Evolutionary conservation across 2,888 invertebrate species (phyloP).

Genomic region (Anorthoa munda): DNA sequence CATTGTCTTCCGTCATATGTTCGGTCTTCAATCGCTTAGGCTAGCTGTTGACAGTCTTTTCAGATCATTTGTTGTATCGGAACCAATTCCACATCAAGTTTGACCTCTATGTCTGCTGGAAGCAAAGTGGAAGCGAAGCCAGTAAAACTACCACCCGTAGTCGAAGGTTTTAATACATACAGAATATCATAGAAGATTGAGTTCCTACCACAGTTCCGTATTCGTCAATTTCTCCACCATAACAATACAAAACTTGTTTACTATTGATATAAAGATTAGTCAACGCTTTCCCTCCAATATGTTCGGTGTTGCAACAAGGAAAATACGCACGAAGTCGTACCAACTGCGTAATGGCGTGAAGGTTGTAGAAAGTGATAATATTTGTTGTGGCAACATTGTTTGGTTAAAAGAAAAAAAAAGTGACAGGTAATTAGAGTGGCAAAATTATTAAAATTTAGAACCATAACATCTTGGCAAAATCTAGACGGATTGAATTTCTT

Average conservation of each 20-base stretch:
- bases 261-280: constrained; percentile 56
- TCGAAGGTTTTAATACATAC: neutral
- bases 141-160: no score
- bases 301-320: constrained; percentile 74
- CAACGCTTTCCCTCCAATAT: constrained; percentile 73
- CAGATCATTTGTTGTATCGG: no score
- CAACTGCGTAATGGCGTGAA: constrained; percentile 46
- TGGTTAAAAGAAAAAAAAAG: neutral
- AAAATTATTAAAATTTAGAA: no score
- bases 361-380: constrained; percentile 57
- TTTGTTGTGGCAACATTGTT: constrained; percentile 51
- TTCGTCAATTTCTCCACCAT: constrained; percentile 1
- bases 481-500: no score
- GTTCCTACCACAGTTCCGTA: neutral
- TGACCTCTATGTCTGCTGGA: no score
- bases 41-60: no score
- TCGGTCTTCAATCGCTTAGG: no score
- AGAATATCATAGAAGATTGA: neutral
- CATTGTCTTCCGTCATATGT: no score
- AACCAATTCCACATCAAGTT: no score
- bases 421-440: neutral
- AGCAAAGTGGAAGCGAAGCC: no score
- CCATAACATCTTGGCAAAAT: no score
- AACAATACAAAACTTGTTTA: constrained; percentile 37
- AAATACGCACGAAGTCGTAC: constrained; percentile 61